Evolutionary conservation across 2,888 invertebrate species (phyloP).

Genomic region (Oscheius sp.): DNA sequence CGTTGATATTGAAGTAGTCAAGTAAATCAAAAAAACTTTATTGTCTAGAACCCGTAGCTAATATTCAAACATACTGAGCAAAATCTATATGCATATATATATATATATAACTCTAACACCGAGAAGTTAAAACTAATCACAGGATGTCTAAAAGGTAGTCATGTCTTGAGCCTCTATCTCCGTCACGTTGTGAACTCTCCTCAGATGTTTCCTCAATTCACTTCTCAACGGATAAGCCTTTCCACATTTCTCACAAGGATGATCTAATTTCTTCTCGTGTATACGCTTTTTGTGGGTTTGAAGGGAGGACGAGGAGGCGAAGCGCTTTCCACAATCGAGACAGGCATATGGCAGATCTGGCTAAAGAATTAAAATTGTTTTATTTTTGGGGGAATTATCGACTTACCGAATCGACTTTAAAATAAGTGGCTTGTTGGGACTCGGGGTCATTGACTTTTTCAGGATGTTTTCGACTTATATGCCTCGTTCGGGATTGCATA

Average conservation of each 20-base stretch:
- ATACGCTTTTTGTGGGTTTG: conserved; percentile 36
- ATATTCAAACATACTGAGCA: background rate
- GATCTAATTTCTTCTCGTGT: conserved; percentile 26
- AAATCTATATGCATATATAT: background rate
- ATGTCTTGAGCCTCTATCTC: conserved; percentile 7
- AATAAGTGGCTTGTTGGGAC: conserved; percentile 31
- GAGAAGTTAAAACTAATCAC: no score
- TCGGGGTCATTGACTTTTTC: conserved; percentile 37
- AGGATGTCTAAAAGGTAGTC: background rate
- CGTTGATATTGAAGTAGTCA: no score
- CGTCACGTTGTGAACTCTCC: conserved; percentile 14
- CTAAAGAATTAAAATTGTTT: conserved; percentile 29
- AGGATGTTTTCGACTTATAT: conserved; percentile 48
- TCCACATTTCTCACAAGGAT: conserved; percentile 32
- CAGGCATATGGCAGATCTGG: conserved; percentile 45
- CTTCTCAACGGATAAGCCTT: conserved; percentile 39
- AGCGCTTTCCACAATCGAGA: conserved; percentile 42
- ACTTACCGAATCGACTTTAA: conserved; percentile 40
- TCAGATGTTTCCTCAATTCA: conserved; percentile 43
- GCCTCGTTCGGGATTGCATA: conserved; percentile 46
- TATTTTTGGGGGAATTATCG: background rate
- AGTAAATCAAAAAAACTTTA: background rate
- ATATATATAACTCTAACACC: no score
- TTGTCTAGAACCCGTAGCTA: background rate
- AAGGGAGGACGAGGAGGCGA: conserved; percentile 40